Evolutionary conservation across 1,140 invertebrate species (phyloP), one percentile per base, ranked within the genome.

Genomic region (Ceratosolen solmsi): DNA sequence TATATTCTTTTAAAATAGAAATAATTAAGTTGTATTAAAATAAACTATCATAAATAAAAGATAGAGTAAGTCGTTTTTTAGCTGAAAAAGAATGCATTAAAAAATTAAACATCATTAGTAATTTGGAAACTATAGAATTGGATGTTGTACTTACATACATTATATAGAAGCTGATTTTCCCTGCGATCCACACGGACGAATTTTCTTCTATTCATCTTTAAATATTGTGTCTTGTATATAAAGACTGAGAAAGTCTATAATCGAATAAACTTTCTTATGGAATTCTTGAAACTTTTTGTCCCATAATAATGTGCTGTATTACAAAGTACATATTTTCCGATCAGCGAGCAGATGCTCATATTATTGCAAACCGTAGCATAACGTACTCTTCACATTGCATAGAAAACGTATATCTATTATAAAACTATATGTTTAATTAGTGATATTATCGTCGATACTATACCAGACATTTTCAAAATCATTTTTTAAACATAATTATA

Each of bases 151-250:
- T 60, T 13, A 13, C 3, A 8, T 60, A 60, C 25, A 27, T 60
- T 60, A 7, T 1, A 58, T 54, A 30, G 71, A 80, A 13, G 79
- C 71, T 1, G 58, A 71, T 22, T 8, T 41, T 4, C 22, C 60
- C 5, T 54, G n/a, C 8, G 27, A 2, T 0, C 73, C 73, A 20
- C 80, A 76, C 17, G 76, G 70, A 65, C 72, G 76, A 17, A 1
- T 36, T 76, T 76, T 25, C 80, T 70, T 15, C 22, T 25, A 25
- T 70, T n/a, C n/a, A n/a, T n/a, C n/a, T 46, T 76, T 82, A 27
- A 82, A 76, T 15, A 33, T 8, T 25, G 49, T 33, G 13, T 73
- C 80, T 2, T 63, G 73, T 0, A 36, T 76, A 38, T 71, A 80
- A n/a, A 72, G 79, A 9, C 11, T 68, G 41, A 13, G 22, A 3